Evolutionary conservation across 2,888 invertebrate genomes (phyloP).

Genomic region (Eristalis arbustorum): DNA sequence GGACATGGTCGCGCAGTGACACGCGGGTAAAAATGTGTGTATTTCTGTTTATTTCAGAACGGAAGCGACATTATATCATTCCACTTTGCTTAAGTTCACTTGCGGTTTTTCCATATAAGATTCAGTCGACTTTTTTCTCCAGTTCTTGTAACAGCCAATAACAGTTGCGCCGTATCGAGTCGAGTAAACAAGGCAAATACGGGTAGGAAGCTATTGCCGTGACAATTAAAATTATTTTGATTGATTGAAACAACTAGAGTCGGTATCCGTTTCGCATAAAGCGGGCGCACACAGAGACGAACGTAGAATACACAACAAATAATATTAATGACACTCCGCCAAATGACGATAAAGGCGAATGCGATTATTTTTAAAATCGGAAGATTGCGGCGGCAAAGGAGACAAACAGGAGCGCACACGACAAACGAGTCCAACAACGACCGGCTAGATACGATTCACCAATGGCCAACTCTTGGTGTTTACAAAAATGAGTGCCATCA

Average conservation of each 20-base stretch:
- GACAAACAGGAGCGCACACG: constrained; percentile 16
- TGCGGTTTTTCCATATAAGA: constrained; percentile 44
- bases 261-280: background rate
- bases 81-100: constrained; percentile 54
- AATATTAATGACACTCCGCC: background rate
- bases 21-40: constrained; percentile 11
- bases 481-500: constrained; percentile 45
- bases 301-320: background rate
- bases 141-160: constrained; percentile 8
- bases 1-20: constrained; percentile 5
- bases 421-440: constrained; percentile 31
- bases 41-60: constrained; percentile 34
- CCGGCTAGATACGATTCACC: constrained; percentile 50
- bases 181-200: background rate
- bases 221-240: background rate
- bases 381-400: background rate
- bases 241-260: background rate
- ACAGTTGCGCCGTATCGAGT: background rate
- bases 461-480: constrained; percentile 48
- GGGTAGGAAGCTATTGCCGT: background rate
- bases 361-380: constrained; percentile 54
- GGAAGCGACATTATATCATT: constrained; percentile 15
- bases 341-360: constrained; percentile 24
- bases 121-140: constrained; percentile 36
- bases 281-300: constrained; percentile 5